phyloP scores from a whole-genome alignment of 2,113 vertebrate species.

The Mustelus asterias region DNA sequence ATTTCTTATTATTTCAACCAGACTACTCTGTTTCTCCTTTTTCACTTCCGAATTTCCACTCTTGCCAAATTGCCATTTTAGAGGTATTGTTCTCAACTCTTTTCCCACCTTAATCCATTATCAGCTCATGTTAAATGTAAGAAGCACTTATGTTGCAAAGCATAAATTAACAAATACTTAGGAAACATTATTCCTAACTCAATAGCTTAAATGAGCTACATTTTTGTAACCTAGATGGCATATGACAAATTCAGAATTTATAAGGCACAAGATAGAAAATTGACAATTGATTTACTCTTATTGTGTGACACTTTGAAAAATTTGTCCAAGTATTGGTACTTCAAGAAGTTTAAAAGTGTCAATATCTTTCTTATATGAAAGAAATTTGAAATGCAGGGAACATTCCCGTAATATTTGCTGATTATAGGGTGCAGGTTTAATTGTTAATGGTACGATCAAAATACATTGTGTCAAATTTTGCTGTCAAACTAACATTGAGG shows the following conservation, averaged over 20 bases:
- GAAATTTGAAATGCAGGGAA: background rate
- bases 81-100: background rate
- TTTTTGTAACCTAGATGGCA: background rate
- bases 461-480: background rate
- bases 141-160: background rate
- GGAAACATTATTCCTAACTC: background rate
- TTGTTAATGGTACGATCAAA: background rate
- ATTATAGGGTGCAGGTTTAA: background rate
- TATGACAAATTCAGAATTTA: background rate
- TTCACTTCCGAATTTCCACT: background rate
- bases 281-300: background rate
- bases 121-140: background rate
- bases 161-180: background rate
- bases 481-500: background rate
- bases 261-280: background rate
- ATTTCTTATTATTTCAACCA: background rate
- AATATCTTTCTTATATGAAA: background rate
- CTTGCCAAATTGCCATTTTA: background rate
- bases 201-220: background rate
- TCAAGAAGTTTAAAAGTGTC: background rate
- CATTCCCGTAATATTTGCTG: background rate
- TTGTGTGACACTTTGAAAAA: background rate
- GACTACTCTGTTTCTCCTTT: background rate
- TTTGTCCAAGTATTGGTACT: background rate
- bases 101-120: background rate